phyloP scores from a whole-genome alignment of 2,113 vertebrate species.

The Garra rufa region DNA sequence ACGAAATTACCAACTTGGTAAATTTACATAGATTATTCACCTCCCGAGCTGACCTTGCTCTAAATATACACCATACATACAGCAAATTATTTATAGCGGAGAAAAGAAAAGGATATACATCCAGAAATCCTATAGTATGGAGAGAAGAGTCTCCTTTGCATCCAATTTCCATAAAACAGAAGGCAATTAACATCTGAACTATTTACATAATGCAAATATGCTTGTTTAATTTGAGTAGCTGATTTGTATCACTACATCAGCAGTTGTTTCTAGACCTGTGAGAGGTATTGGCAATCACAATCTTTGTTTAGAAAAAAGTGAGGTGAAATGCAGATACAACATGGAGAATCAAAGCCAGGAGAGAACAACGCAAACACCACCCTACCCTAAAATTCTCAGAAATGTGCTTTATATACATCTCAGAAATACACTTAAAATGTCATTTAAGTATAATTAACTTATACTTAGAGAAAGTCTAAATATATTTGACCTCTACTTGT shows the following conservation, averaged over 20 bases:
- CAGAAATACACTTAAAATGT: too few species aligned
- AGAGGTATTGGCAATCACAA: conserved; percentile 73
- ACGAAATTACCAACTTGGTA: conserved; percentile 46
- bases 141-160: not conserved
- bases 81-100: not conserved
- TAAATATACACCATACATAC: not conserved
- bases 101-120: not conserved
- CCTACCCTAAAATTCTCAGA: too few species aligned
- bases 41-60: not conserved
- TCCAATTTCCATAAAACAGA: conserved; percentile 61
- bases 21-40: conserved; percentile 40
- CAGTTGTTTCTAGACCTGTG: conserved; percentile 64
- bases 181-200: conserved; percentile 68
- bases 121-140: not conserved
- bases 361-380: conserved; percentile 34
- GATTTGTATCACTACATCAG: conserved; percentile 70
- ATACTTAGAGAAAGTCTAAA: too few species aligned
- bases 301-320: conserved; percentile 72
- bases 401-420: too few species aligned
- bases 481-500: too few species aligned
- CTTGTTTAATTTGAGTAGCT: conserved; percentile 69
- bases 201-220: conserved; percentile 74
- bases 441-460: too few species aligned
- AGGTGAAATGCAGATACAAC: conserved; percentile 71
- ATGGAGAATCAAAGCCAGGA: conserved; percentile 53